Percentiles rank a stretch among this genome's conserved stretches.
These are phyloP conservation scores for Euglossa dilemma DNA, from an alignment of 1,140 invertebrate genomes.

Conservation along the genomic window DNA sequence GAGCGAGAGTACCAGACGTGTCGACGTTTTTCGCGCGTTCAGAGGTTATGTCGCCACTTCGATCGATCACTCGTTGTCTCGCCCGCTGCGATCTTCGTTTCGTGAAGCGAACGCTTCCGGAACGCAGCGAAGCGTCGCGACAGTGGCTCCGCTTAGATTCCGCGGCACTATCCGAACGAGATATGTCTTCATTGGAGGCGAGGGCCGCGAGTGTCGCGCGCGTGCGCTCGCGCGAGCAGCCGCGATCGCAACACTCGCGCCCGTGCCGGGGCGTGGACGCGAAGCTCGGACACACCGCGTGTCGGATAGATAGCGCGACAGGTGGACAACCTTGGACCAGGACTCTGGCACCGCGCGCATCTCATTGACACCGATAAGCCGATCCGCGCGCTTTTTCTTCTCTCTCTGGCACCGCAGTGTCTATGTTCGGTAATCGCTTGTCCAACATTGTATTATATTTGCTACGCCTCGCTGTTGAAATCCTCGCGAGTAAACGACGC, in stretches of 20 bases:
- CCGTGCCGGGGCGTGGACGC: slow-evolving; percentile 23
- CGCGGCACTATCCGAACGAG: slow-evolving; percentile 12
- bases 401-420: background rate
- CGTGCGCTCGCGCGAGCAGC: background rate
- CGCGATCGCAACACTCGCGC: slow-evolving; percentile 24
- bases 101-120: slow-evolving; percentile 47
- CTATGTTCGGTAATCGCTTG: background rate
- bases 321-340: slow-evolving; percentile 71
- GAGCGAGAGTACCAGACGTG: background rate
- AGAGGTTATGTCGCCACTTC: too few relatives aligned
- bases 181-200: slow-evolving; percentile 40
- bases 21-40: background rate
- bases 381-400: slow-evolving; percentile 40
- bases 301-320: slow-evolving; percentile 59
- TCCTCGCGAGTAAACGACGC: too few relatives aligned
- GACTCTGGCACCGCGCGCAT: slow-evolving; percentile 61
- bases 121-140: slow-evolving; percentile 27
- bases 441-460: too few relatives aligned
- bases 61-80: background rate
- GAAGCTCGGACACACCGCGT: slow-evolving; percentile 15
- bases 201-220: background rate
- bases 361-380: slow-evolving; percentile 71
- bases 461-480: too few relatives aligned
- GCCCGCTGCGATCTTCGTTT: background rate
- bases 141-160: slow-evolving; percentile 39